Evolutionary conservation across 2,888 invertebrate genomes (phyloP).

Genomic region (Tetropium fuscum): DNA sequence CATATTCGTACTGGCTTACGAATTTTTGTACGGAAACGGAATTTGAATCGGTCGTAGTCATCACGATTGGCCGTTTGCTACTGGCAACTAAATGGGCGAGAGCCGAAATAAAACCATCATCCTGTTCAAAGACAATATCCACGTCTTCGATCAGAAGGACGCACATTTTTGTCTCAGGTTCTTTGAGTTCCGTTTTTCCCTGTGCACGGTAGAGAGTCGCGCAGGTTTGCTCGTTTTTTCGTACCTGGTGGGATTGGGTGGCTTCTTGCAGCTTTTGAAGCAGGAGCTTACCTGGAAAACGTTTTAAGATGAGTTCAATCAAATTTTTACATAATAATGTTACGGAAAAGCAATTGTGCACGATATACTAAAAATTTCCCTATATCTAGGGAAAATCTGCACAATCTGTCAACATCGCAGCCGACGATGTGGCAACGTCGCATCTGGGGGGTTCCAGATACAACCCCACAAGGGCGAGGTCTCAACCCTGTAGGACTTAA

Average conservation of each 20-base stretch:
- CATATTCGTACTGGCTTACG: constrained; percentile 66
- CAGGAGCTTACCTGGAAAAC: constrained; percentile 68
- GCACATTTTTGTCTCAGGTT: constrained; percentile 70
- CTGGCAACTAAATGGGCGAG: constrained; percentile 80
- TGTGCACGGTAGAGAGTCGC: constrained; percentile 40
- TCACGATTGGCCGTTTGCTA: constrained; percentile 89
- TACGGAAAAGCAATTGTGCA: too few relatives aligned
- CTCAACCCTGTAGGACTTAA: too few relatives aligned
- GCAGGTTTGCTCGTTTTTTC: constrained; percentile 57
- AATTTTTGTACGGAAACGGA: constrained; percentile 75
- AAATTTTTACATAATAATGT: too few relatives aligned
- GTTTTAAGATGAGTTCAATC: too few relatives aligned
- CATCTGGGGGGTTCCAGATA: too few relatives aligned
- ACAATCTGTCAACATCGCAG: too few relatives aligned
- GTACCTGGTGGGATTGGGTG: constrained; percentile 91
- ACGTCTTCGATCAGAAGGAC: constrained; percentile 92
- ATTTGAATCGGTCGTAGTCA: constrained; percentile 77
- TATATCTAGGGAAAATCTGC: too few relatives aligned
- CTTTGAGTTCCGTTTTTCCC: constrained; percentile 46
- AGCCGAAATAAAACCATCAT: constrained; percentile 89
- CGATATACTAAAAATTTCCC: too few relatives aligned
- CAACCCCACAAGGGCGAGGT: too few relatives aligned
- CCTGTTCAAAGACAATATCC: constrained; percentile 89
- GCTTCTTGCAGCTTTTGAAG: constrained; percentile 89
- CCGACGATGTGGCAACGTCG: too few relatives aligned